Evolutionary conservation across 2,797 vertebrate genomes (phyloP).

Genomic region (Ataeniobius toweri): DNA sequence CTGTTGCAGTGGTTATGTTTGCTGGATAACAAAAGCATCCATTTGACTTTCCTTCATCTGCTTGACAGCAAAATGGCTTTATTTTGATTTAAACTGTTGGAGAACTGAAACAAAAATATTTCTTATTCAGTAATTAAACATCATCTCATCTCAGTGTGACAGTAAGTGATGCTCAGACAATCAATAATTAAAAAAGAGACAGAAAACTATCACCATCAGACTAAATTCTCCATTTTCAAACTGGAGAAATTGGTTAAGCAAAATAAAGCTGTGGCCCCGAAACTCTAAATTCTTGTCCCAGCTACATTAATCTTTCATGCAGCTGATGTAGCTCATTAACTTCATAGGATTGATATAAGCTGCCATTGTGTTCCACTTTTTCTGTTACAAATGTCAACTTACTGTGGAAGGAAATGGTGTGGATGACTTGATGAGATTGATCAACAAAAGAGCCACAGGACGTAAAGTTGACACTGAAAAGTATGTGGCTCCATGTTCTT

Average conservation of each 20-base stretch:
- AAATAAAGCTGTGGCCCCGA: not conserved
- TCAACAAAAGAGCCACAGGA: not conserved
- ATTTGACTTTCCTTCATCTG: not conserved
- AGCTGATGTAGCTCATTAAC: not conserved
- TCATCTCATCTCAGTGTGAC: not conserved
- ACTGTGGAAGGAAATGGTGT: not conserved
- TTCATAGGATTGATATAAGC: not conserved
- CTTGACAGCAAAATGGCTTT: constrained; percentile 1
- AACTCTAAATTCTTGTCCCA: not conserved
- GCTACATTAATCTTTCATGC: not conserved
- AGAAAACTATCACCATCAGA: not conserved
- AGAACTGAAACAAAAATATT: not conserved
- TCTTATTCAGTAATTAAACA: not conserved
- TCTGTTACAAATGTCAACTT: not conserved
- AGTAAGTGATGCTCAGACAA: not conserved
- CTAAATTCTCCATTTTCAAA: not conserved
- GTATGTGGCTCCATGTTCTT: too few relatives aligned
- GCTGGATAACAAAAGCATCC: not conserved
- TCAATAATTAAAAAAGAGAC: not conserved
- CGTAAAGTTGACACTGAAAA: not conserved
- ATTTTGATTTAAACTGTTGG: constrained; percentile 9
- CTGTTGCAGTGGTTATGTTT: not conserved
- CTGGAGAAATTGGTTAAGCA: not conserved
- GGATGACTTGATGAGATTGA: not conserved
- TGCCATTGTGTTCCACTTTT: not conserved